phyloP scores from a whole-genome alignment of 2,113 vertebrate species.

The Heptranchias perlo region DNA sequence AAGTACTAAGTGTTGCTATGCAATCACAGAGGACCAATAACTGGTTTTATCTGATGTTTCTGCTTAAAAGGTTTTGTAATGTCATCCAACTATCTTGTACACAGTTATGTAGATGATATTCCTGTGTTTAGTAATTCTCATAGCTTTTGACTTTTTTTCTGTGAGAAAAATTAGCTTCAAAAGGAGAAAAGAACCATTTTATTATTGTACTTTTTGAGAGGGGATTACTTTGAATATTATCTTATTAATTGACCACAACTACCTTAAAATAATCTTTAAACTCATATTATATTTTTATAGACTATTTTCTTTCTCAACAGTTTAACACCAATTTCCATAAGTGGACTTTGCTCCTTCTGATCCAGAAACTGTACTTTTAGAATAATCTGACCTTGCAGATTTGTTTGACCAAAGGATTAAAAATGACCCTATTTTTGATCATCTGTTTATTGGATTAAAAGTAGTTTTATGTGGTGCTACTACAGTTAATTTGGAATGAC shows the following conservation, averaged over 20 bases:
- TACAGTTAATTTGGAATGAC: not conserved
- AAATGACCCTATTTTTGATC: not conserved
- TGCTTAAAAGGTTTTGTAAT: not conserved
- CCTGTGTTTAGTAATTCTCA: not conserved
- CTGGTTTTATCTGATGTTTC: no score
- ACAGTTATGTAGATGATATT: not conserved
- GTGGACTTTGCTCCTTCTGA: not conserved
- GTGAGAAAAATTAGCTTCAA: not conserved
- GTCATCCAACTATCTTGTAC: not conserved
- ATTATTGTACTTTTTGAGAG: no score
- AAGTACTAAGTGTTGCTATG: not conserved
- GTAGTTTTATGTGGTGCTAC: not conserved
- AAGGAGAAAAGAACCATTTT: not conserved
- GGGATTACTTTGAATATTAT: not conserved
- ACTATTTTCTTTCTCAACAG: not conserved
- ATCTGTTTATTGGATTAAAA: not conserved
- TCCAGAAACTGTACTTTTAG: not conserved
- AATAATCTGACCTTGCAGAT: not conserved
- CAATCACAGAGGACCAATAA: not conserved
- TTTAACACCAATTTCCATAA: not conserved
- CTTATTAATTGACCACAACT: not conserved
- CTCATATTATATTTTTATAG: not conserved
- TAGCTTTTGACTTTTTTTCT: not conserved
- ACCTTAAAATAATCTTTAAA: not conserved
- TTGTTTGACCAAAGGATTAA: not conserved